Percentiles rank a stretch among this genome's conserved stretches.
phyloP scores from a whole-genome alignment of 37 sponge, comb jelly and placozoan species.

The Spongilla lacustris region DNA sequence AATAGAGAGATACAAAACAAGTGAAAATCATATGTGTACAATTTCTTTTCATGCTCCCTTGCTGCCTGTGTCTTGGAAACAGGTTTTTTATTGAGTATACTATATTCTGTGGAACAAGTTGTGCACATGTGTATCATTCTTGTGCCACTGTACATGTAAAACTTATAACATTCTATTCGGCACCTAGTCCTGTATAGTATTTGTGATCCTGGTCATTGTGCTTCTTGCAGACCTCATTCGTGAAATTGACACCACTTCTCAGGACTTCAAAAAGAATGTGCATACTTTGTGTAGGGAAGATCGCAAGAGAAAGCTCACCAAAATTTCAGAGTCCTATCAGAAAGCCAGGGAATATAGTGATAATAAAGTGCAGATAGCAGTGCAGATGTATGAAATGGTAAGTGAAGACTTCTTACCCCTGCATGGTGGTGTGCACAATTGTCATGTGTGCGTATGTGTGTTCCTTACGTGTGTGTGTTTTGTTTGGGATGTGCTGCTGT shows the following conservation, averaged over 20 bases:
- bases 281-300: constrained; percentile 24
- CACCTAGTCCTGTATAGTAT: no score
- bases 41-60: no score
- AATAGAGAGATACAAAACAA: no score
- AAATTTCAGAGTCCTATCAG: constrained; percentile 77
- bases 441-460: neutral
- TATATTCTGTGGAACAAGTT: no score
- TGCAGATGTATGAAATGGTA: constrained; percentile 96
- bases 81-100: no score
- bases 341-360: constrained; percentile 87
- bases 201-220: neutral
- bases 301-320: constrained; percentile 42
- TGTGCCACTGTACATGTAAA: no score
- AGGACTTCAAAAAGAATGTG: constrained; percentile 39
- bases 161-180: no score
- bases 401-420: neutral
- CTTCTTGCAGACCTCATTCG: constrained; percentile 31
- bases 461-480: no score
- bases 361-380: constrained; percentile 92
- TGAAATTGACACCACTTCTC: constrained; percentile 54
- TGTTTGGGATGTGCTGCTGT: neutral
- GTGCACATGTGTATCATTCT: no score
- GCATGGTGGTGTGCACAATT: neutral
- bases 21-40: no score
- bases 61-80: no score